Evolutionary conservation across 1,140 invertebrate species (phyloP), one percentile per base, ranked within the genome.

Genomic region (Chironomus striatipennis): DNA sequence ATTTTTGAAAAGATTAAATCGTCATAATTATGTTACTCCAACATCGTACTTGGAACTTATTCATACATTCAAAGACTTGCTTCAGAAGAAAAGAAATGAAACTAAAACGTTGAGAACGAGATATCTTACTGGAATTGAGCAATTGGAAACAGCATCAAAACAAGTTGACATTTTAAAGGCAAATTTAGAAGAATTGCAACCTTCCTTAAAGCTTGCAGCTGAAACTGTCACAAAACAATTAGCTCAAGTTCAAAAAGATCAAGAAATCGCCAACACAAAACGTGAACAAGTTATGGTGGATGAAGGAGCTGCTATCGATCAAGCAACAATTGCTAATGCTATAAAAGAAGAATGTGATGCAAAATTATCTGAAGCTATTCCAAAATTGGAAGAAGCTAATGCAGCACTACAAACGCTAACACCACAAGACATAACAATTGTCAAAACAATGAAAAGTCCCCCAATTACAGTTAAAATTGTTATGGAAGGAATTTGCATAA

Each of bases 391-490:
- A 79, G 86, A 90, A n/a, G 97, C 98, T 15, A 84, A 97, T 76
- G 87, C 89, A 1, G 96, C 97, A 4, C 84, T 99, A 0, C 93
- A 98, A 78, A 97, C 95, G 0, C 85, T 99, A 4, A 98, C 96
- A 57, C 89, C 91, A 5, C 86, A 90, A 17, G 97, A 99, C 83
- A 97, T 99, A 73, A 93, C 94, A 42, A 88, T 97, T 67, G 93
- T 99, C 5, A 98, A 97, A 85, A 91, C 95, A 0, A 98, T 99
- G 96, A 98, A 98, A 85, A 96, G 92, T 85, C 98, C 98, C 2
- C 97, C 97, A 0, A 89, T 91, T 79, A 93, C 92, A 75, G 93
- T 99, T 6, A 93, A 92, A 79, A 85, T 99, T 74, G 95, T 98
- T 1, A 96, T 98, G 93, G 97, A 99, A 84, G 94, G 94, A 74